These are phyloP conservation scores for Denticeps clupeoides DNA, from an alignment of 2,797 vertebrate species.

Conservation along the genomic window DNA sequence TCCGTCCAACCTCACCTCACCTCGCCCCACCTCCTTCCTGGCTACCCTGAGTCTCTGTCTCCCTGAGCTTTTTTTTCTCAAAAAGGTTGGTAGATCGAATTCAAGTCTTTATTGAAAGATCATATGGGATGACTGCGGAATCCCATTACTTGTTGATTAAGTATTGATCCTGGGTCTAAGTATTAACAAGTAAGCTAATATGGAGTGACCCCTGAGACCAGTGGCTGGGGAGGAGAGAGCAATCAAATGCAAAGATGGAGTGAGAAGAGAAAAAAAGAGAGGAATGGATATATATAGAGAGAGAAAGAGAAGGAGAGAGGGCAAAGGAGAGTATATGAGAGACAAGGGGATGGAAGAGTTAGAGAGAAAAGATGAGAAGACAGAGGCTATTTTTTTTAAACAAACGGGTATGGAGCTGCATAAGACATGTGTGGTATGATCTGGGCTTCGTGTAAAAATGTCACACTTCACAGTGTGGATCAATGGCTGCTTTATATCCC, in stretches of 20 bases:
- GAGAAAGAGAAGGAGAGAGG: constrained; percentile 9
- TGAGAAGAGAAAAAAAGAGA: not conserved
- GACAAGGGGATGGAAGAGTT: constrained; percentile 13
- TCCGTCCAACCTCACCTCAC: constrained; percentile 23
- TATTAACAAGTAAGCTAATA: constrained; percentile 99
- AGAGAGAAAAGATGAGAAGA: no score
- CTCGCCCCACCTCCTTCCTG: constrained; percentile 27
- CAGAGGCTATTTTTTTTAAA: no score
- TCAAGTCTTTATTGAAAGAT: constrained; percentile 97
- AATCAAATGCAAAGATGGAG: constrained; percentile 14
- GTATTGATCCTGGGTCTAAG: constrained; percentile 92
- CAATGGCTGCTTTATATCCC: constrained; percentile 95
- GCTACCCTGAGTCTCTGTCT: constrained; percentile 10
- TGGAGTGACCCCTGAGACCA: constrained; percentile 94
- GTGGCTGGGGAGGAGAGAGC: constrained; percentile 56
- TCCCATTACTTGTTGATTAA: constrained; percentile 99
- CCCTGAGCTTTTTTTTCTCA: constrained; percentile 44
- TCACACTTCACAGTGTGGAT: constrained; percentile 89
- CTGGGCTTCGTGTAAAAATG: constrained; percentile 92
- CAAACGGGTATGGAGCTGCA: constrained; percentile 6
- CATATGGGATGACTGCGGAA: constrained; percentile 98
- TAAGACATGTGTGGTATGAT: constrained; percentile 47
- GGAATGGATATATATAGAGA: constrained; percentile 9
- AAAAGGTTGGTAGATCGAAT: constrained; percentile 78
- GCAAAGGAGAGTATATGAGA: not conserved